Conservation (phyloP, 2,113 vertebrate species). For the Brachypodius melanocephalos region DNA sequence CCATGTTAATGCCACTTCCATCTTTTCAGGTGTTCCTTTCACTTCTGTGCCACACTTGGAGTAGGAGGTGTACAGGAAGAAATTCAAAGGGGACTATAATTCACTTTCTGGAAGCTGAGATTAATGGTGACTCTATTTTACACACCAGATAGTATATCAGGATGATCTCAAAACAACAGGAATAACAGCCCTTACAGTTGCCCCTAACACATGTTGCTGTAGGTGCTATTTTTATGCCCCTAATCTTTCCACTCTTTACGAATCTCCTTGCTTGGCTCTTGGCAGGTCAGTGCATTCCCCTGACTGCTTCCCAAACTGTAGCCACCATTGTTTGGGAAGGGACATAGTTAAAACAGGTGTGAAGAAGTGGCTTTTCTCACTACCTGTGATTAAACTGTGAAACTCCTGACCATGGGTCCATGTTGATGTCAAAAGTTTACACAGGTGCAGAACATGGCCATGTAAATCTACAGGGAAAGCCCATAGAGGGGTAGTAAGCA, state of each 20-base stretch:
- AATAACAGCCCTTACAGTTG: not conserved
- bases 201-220: not conserved
- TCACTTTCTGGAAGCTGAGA: not conserved
- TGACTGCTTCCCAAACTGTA: not conserved
- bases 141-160: not conserved
- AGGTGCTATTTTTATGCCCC: not conserved
- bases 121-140: not conserved
- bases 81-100: not conserved
- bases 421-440: not conserved
- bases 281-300: not conserved
- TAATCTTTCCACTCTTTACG: not conserved
- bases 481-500: not conserved
- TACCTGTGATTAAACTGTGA: not conserved
- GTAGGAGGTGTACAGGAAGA: not conserved
- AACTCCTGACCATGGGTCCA: fast-evolving
- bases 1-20: not conserved
- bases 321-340: not conserved
- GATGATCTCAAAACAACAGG: not conserved
- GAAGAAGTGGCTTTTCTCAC: not conserved
- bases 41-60: not conserved
- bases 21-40: not conserved
- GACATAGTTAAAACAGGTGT: not conserved
- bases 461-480: not conserved
- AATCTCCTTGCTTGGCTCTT: not conserved
- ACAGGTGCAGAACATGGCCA: not conserved